These are phyloP conservation scores for Corynorhinus townsendii DNA, from an alignment of 2,113 vertebrate genomes.

Conservation along the genomic window DNA sequence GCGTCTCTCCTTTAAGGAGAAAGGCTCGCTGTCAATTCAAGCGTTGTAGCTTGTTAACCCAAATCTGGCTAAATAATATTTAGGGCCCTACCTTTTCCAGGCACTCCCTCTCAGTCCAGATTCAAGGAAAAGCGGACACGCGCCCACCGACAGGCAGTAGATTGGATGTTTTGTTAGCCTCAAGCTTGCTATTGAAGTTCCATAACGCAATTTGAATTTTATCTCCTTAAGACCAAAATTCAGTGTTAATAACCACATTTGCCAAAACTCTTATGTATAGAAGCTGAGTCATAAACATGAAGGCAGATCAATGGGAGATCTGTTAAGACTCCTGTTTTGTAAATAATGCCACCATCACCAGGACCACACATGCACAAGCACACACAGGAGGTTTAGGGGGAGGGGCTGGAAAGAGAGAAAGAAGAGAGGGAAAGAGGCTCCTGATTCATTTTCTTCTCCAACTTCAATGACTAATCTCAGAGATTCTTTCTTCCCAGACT, in stretches of 20 bases:
- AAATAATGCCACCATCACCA: background rate
- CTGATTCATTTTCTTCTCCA: background rate
- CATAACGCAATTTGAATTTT: background rate
- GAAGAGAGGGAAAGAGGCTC: background rate
- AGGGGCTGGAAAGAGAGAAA: background rate
- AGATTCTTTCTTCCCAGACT: constrained; percentile 7
- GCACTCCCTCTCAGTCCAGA: background rate
- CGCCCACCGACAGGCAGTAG: background rate
- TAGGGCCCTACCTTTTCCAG: background rate
- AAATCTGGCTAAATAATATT: constrained; percentile 2
- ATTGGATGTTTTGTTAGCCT: background rate
- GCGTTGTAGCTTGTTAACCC: background rate
- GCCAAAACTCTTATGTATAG: background rate
- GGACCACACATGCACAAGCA: background rate
- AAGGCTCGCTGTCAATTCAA: background rate
- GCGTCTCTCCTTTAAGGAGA: constrained; percentile 12
- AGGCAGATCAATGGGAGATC: background rate
- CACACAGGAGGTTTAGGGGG: background rate
- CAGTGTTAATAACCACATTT: background rate
- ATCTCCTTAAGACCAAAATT: background rate
- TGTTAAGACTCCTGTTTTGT: background rate
- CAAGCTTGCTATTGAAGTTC: background rate
- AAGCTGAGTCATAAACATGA: background rate
- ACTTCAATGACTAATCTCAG: background rate
- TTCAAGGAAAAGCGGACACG: background rate